Base-by-base conservation (phyloP, 1,140 invertebrate species). In the Grapholita molesta region DNA sequence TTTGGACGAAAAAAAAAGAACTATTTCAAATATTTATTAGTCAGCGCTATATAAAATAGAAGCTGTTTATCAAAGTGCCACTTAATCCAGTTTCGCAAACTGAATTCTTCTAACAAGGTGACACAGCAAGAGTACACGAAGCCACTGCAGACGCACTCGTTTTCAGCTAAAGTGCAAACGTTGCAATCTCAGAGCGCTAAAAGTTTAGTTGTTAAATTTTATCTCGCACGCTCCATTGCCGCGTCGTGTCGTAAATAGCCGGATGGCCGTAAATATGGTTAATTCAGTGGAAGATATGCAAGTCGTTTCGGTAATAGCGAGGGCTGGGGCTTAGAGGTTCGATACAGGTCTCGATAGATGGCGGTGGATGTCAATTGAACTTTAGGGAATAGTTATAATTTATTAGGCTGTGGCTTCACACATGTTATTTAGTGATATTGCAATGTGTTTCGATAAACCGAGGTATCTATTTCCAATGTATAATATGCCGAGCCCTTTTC, bases 181-280 rank as follows among this genome's bases (percentile, higher is more conserved):
- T 28, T 68, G 61, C 64, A 25, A 61, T 32, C 12, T 28, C 28
- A 28, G 55, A 12, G 42, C 15, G 12, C 15, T 32, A 33, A 64
- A 75, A 75, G 70, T 75, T 75, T 32, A 28, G 66, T 70, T 68
- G 70, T 75, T 68, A 75, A 75, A 75, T 70, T 72, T 75, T 75
- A 75, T 75, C 61, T 69, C 9, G 55, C 55, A 24, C 68, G 64
- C 65, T 71, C 68, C 57, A 32, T 67, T 65, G 21, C n/a, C 42
- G 28, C 55, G 55, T 52, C 42, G n/a, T n/a, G n/a, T n/a, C 42
- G 42, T 30, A 61, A 61, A 61, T 61, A 61, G 24, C 53, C 2
- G 55, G 25, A 61, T 21, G 12, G 32, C 48, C 73, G 67, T 71
- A 71, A 71, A 75, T 72, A 72, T 30, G 18, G 52, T 53, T 66